Evolutionary conservation across 2,888 invertebrate species (phyloP).

Genomic region (Chrysodeixis includens): DNA sequence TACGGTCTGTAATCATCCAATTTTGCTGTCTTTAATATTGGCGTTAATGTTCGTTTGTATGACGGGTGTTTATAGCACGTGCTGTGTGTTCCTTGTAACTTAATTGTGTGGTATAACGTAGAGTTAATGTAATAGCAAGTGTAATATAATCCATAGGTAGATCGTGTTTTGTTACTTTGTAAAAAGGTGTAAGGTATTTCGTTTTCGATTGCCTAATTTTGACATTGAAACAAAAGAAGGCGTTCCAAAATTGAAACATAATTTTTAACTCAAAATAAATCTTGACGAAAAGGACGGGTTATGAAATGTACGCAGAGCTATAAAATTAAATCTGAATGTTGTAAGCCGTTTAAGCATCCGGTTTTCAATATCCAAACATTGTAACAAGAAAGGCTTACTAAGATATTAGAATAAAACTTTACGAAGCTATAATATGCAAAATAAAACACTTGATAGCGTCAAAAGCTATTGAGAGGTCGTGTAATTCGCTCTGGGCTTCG

Average conservation of each 20-base stretch:
- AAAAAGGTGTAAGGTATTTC: background rate
- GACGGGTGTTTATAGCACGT: background rate
- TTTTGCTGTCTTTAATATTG: slow-evolving; percentile 3
- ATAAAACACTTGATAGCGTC: slow-evolving; percentile 70
- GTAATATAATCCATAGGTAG: no score
- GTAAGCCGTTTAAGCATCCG: slow-evolving; percentile 23
- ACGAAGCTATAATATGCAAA: slow-evolving; percentile 70
- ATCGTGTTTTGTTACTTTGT: background rate
- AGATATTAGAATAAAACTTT: slow-evolving; percentile 70
- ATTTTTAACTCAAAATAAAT: no score
- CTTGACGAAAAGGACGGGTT: background rate
- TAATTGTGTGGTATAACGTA: background rate
- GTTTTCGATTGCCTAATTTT: background rate
- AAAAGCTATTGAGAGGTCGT: slow-evolving; percentile 60
- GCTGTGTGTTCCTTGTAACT: background rate
- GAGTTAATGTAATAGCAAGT: background rate
- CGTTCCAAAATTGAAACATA: no score
- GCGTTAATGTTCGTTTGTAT: background rate
- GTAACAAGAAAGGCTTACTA: slow-evolving; percentile 61
- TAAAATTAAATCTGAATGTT: slow-evolving; percentile 8
- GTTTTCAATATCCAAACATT: slow-evolving; percentile 66
- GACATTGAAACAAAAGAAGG: no score
- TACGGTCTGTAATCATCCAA: background rate
- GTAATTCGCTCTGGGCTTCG: slow-evolving; percentile 57
- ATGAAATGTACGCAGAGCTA: background rate